phyloP scores from a whole-genome alignment of 2,113 vertebrate genomes.

The Muscicapa adusta region DNA sequence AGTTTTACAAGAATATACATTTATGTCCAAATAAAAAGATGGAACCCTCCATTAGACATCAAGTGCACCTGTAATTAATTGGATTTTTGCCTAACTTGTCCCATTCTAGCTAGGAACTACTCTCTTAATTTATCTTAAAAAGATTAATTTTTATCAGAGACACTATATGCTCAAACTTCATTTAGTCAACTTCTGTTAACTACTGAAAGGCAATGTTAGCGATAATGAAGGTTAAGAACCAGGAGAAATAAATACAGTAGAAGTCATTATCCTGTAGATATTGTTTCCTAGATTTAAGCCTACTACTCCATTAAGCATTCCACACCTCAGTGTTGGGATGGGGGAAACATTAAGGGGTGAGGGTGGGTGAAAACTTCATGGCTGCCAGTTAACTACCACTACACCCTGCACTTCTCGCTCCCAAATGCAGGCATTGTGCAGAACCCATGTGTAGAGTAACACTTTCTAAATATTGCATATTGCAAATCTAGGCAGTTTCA shows the following conservation, averaged over 20 bases:
- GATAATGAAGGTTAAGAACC: neutral
- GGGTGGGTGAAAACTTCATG: accelerated
- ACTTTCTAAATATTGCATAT: neutral
- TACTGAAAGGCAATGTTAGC: neutral
- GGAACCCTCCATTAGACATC: neutral
- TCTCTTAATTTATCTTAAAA: neutral
- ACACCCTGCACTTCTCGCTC: neutral
- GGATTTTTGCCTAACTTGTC: neutral
- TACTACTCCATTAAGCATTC: neutral
- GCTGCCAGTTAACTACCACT: neutral
- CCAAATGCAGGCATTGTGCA: neutral
- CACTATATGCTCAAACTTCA: neutral
- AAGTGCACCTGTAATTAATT: neutral
- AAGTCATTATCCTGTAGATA: neutral
- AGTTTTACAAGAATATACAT: neutral
- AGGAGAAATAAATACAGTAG: neutral
- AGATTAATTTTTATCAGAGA: neutral
- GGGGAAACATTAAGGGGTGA: neutral
- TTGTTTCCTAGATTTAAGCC: neutral
- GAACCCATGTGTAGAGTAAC: neutral
- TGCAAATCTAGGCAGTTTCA: neutral
- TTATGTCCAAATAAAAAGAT: neutral
- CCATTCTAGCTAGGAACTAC: neutral
- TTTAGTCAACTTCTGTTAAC: neutral
- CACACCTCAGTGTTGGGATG: neutral